A percentile compares a stretch with the other conserved stretches of the same genome.
Evolutionary conservation across 2,797 vertebrate genomes (phyloP).

Genomic region (Enteromius fasciolatus): DNA sequence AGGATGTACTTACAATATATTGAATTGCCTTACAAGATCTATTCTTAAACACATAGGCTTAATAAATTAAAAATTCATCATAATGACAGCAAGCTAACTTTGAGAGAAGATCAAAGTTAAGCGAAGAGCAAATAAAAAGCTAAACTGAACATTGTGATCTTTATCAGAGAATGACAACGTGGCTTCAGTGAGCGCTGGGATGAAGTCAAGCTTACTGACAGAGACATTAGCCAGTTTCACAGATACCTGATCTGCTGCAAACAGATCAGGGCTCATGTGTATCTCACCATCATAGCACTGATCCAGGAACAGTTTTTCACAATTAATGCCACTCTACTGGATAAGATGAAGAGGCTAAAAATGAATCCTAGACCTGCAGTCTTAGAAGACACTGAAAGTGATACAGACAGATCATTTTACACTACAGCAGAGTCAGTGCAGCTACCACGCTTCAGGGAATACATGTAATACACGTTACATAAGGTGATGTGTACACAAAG

Average conservation of each 20-base stretch:
- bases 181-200: conserved; percentile 56
- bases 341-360: conserved; percentile 3
- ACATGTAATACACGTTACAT: conserved; percentile 14
- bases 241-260: conserved; percentile 60
- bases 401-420: conserved; percentile 39
- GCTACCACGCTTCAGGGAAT: conserved; percentile 19
- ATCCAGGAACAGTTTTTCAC: conserved; percentile 6
- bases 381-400: conserved; percentile 28
- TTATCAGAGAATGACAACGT: not conserved
- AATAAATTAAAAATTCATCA: not conserved
- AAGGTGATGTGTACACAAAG: conserved; percentile 14
- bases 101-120: not conserved
- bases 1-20: not conserved
- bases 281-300: conserved; percentile 10
- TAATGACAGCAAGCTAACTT: not conserved
- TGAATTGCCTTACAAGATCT: not conserved
- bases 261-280: conserved; percentile 24
- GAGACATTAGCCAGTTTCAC: conserved; percentile 67
- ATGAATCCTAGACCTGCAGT: conserved; percentile 18
- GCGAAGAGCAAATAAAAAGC: conserved; percentile 1
- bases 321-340: not conserved
- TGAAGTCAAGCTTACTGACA: conserved; percentile 66
- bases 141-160: not conserved
- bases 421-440: conserved; percentile 26
- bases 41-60: not conserved